Evolutionary conservation across 2,888 invertebrate species (phyloP).

Genomic region (Neria commutata): DNA sequence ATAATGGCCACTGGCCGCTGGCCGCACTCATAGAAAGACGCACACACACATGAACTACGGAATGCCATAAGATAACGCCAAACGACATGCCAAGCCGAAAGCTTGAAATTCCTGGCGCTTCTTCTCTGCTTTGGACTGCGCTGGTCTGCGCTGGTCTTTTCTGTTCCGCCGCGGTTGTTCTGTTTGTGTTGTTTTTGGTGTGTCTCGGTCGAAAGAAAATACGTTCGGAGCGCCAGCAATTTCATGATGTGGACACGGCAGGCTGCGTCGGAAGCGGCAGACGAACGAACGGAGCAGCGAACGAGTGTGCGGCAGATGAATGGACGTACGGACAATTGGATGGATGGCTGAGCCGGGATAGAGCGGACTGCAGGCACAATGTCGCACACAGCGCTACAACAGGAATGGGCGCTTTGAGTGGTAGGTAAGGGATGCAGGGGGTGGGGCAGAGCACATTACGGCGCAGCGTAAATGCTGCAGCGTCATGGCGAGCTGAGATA

Average conservation of each 20-base stretch:
- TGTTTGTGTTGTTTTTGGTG: conserved; percentile 49
- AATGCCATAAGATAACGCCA: not conserved
- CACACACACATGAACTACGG: conserved; percentile 14
- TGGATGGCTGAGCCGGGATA: too few species aligned
- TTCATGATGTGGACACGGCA: conserved; percentile 43
- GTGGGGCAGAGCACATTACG: too few species aligned
- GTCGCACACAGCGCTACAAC: conserved; percentile 30
- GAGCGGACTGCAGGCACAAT: conserved; percentile 21
- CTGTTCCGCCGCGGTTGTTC: conserved; percentile 37
- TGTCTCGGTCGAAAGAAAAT: conserved; percentile 42
- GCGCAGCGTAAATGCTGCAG: conserved; percentile 9
- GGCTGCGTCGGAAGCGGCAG: conserved; percentile 24
- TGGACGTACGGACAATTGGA: conserved; percentile 17
- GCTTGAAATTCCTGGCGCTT: conserved; percentile 43
- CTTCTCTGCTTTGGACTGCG: not conserved
- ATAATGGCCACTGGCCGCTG: conserved; percentile 46
- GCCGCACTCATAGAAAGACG: conserved; percentile 26
- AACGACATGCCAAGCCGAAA: conserved; percentile 39
- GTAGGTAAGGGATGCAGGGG: too few species aligned
- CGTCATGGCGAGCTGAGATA: conserved; percentile 11
- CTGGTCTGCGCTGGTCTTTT: not conserved
- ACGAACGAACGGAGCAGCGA: conserved; percentile 9
- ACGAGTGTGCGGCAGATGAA: conserved; percentile 3
- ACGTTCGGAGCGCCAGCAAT: conserved; percentile 51
- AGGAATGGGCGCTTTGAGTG: too few species aligned